Evolutionary conservation across 2,797 vertebrate species (phyloP), one percentile per base, ranked within the genome.

Genomic region (Ibycter americanus): DNA sequence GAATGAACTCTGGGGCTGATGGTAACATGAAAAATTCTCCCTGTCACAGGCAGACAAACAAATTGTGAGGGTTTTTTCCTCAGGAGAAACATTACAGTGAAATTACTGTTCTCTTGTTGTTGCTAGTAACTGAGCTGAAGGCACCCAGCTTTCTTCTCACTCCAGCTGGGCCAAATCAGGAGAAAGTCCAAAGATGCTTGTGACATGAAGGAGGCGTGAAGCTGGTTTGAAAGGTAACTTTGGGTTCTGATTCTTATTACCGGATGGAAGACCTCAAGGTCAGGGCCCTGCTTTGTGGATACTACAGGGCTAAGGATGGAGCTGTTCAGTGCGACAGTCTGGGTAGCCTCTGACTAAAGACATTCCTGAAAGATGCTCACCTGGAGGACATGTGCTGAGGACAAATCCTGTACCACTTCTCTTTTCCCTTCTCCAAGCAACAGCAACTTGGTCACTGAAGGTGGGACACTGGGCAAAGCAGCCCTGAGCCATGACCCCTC

Each of bases 11-110:
- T 82, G 34, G 94, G 84, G 84, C 96, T 96, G 94, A 89, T 1
- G 62, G 58, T 2, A 95, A 81, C 77, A 71, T 94, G 94, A 97
- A 89, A 89, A 94, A 96, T 96, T 91, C 72, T 87, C 74, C 92
- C 76, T 91, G 92, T 97, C 95, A 72, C 56, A 44, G 87, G 92
- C 92, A 92, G 92, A 93, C 79, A 96, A 97, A 97, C 90, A 93
- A 97, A 97, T 80, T 51, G 92, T 56, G 62, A n/a, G 9, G 0
- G 23, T 52, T 47, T 79, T 85, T 40, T n/a, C 56, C 92, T 94
- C 49, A n/a, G 90, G 91, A 89, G 58, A 86, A 95, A 51, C 65
- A 74, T 15, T 32, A 54, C 74, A 52, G 83, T 62, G 92, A 76
- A 93, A 94, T 92, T 49, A 54, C 38, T 12, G 26, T 36, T 87